Base-by-base conservation (phyloP, 2,797 vertebrate species). In the Perdix hodgsoniae region DNA sequence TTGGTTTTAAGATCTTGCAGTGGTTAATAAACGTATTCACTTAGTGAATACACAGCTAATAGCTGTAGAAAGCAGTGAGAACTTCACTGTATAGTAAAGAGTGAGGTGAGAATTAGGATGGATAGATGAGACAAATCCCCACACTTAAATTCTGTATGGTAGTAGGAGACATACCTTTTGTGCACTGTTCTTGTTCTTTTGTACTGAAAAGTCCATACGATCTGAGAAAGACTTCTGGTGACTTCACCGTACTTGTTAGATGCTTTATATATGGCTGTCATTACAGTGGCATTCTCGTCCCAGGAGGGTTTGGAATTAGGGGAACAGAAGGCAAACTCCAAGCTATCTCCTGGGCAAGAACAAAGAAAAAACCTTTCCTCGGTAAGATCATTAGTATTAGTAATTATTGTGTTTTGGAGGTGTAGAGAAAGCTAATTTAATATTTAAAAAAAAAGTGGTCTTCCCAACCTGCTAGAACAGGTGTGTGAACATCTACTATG, bases 311-410 rank as follows among this genome's bases (percentile, higher is more conserved):
- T 75, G 98, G 98, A 93, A 95, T 97, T 56, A 96, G 97, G 70
- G 98, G 98, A 94, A 98, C 98, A 9, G 72, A 97, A 96, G 98
- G 98, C 79, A 98, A 98, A 96, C 95, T 98, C 56, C 97, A 97
- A 83, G 98, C 98, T 7, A 98, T 98, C 85, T 97, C 97, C 76
- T 98, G 98, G 98, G 98, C 98, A 88, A 97, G 98, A 94, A 89
- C 94, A 82, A 98, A 97, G 97, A 98, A 98, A 83, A 98, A 98
- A 72, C 98, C 98, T 79, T 98, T 98, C 85, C 97, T 98, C 83
- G 98, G 98, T 98, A 98, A 97, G 95, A 85, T 52, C 3, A 12
- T 72, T 87, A 60, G 2, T 78, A 4, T 29, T 27, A 66, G 18
- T 80, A 76, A 65, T 80, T 10, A 8, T 1, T 67, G 7, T 56